Percentiles rank a stretch among this genome's conserved stretches.
Evolutionary conservation across 2,113 vertebrate genomes (phyloP).

Genomic region (Nothoprocta pentlandii): DNA sequence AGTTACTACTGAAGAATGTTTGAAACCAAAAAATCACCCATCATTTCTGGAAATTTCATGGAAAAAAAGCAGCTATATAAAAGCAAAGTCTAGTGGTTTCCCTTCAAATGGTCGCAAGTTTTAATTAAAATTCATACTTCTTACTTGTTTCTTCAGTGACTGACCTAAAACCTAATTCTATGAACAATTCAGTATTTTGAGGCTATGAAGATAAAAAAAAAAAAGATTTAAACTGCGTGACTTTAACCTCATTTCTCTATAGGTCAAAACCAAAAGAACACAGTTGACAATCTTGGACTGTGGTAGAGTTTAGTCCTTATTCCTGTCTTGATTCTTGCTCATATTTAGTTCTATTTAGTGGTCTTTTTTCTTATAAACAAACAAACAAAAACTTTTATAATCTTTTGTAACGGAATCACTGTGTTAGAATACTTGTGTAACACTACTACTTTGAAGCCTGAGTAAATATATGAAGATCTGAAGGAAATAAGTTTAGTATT

Average conservation of each 20-base stretch:
- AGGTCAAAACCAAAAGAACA: not conserved
- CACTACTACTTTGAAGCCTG: not conserved
- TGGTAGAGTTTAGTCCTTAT: fast-evolving
- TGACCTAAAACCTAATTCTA: not conserved
- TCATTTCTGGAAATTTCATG: not conserved
- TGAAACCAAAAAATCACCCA: not conserved
- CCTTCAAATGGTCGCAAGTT: not conserved
- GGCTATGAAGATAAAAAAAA: not conserved
- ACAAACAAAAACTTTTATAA: fast-evolving
- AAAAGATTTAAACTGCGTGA: not conserved
- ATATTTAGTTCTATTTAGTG: not conserved
- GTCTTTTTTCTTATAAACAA: not conserved
- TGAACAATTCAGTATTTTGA: not conserved
- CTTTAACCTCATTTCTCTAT: not conserved
- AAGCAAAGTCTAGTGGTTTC: not conserved
- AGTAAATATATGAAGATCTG: not conserved
- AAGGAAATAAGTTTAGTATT: not conserved
- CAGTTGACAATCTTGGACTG: not conserved
- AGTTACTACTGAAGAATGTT: not conserved
- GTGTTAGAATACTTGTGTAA: not conserved
- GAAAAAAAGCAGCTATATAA: not conserved
- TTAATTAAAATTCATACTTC: not conserved
- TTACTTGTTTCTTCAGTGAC: not conserved
- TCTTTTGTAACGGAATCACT: not conserved
- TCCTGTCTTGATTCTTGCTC: not conserved